Conservation (phyloP, 2,113 vertebrate species). For the Alligator mississippiensis region DNA sequence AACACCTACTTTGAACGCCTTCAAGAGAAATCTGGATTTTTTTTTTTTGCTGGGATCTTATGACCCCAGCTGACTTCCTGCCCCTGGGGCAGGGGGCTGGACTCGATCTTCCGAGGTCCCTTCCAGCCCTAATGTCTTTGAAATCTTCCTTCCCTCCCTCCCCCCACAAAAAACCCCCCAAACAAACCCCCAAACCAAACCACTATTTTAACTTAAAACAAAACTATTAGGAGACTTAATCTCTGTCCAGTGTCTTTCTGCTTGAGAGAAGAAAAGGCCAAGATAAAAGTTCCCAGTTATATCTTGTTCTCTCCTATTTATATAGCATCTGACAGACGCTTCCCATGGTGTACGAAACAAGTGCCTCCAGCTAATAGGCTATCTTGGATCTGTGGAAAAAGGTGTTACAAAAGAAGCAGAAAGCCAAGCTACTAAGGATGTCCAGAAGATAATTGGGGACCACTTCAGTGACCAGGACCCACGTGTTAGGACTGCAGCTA, state of each 20-base stretch:
- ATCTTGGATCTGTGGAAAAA: conserved; percentile 88
- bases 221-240: neutral
- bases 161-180: fast-evolving
- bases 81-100: too few relatives aligned
- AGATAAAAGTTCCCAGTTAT: neutral
- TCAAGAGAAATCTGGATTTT: too few relatives aligned
- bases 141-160: neutral
- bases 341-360: conserved; percentile 96
- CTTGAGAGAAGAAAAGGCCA: neutral
- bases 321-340: conserved; percentile 90
- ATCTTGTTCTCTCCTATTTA: neutral
- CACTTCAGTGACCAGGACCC: conserved; percentile 96
- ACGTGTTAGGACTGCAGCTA: conserved; percentile 92
- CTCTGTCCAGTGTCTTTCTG: fast-evolving
- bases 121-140: too few relatives aligned
- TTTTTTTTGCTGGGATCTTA: too few relatives aligned
- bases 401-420: conserved; percentile 84
- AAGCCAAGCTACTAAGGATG: conserved; percentile 80
- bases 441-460: conserved; percentile 94
- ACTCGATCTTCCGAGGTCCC: too few relatives aligned
- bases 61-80: too few relatives aligned
- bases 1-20: too few relatives aligned
- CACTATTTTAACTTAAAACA: neutral
- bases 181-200: neutral
- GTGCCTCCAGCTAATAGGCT: conserved; percentile 94